These are phyloP conservation scores for Sthenelais limicola DNA, from an alignment of 2,888 invertebrate genomes.

Conservation along the genomic window DNA sequence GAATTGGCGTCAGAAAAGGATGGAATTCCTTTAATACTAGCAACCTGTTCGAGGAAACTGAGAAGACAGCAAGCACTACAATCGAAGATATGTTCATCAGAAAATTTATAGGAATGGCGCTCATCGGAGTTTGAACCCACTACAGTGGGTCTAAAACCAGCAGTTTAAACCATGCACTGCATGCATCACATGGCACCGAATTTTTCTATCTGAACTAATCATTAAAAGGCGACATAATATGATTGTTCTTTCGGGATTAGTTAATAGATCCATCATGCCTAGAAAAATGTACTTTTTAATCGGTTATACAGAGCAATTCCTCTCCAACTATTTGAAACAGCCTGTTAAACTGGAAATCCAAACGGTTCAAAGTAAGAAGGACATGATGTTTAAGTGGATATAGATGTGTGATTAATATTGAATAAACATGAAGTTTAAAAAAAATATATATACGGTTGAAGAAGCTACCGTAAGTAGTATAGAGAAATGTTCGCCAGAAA, in stretches of 20 bases:
- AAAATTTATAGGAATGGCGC: constrained; percentile 91
- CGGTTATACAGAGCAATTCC: constrained; percentile 94
- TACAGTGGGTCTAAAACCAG: too few relatives aligned
- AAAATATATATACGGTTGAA: too few relatives aligned
- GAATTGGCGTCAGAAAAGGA: constrained; percentile 73
- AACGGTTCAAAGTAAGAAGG: constrained; percentile 83
- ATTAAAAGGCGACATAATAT: constrained; percentile 94
- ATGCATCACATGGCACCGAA: constrained; percentile 91
- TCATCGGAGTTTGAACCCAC: too few relatives aligned
- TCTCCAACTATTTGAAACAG: constrained; percentile 93
- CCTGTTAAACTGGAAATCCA: constrained; percentile 95
- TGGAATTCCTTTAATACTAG: constrained; percentile 74
- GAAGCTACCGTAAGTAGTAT: too few relatives aligned
- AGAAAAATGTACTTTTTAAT: constrained; percentile 94
- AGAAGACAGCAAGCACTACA: constrained; percentile 85
- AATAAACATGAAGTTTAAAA: too few relatives aligned
- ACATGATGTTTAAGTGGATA: constrained; percentile 93
- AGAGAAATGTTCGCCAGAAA: too few relatives aligned
- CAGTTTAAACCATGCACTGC: too few relatives aligned
- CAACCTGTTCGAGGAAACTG: constrained; percentile 81
- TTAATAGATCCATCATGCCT: constrained; percentile 47
- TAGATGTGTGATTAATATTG: too few relatives aligned
- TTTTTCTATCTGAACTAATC: constrained; percentile 85
- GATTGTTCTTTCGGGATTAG: constrained; percentile 62
- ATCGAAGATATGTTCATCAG: constrained; percentile 95